Evolutionary conservation across 2,113 vertebrate genomes (phyloP), one percentile per base, ranked within the genome.

Genomic region (Onychostruthus taczanowskii): DNA sequence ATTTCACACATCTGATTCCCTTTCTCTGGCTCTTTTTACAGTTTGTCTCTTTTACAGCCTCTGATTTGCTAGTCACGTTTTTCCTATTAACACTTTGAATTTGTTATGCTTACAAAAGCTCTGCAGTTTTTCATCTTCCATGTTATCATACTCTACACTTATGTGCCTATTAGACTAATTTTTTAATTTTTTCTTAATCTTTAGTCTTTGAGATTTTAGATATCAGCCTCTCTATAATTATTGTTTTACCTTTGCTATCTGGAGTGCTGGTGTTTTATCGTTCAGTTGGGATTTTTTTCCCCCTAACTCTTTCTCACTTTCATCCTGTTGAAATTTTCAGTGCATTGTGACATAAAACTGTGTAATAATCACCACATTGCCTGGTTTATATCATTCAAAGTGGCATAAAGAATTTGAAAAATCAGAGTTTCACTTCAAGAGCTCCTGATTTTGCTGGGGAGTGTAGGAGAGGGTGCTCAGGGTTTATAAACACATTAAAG

Each of bases 251-350:
- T 79, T 89, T 87, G 15, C 27, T 39, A 62, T 87, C 21, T 73
- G 55, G n/a, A 73, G 20, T 66, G 20, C 7, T 59, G 7, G 7
- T 81, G 8, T 46, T 67, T 33, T 53, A 22, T 20, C 8, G 15
- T 62, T 64, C 5, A 0, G 7, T 2, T 20, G 61, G 14, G 2
- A 8, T 15, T 37, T 67, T 14, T 8, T 4, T 2, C 0, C 1
- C 9, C 18, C 12, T 7, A 43, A 46, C 6, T 23, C 11, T 67
- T 85, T 79, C 56, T 80, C 39, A 30, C 26, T 91, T 93, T 72
- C 21, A 86, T 88, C 13, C 6, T 77, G 6, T 55, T 78, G 23
- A 91, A 79, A 79, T 84, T 91, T 90, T 83, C 78, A 63, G 43
- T 59, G 67, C 56, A 47, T 12, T 84, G 33, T 70, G 50, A 28